Percentiles rank a stretch among this genome's conserved stretches.
Conservation (phyloP, 2,797 vertebrate genomes). For the Sebastes oblongus region DNA sequence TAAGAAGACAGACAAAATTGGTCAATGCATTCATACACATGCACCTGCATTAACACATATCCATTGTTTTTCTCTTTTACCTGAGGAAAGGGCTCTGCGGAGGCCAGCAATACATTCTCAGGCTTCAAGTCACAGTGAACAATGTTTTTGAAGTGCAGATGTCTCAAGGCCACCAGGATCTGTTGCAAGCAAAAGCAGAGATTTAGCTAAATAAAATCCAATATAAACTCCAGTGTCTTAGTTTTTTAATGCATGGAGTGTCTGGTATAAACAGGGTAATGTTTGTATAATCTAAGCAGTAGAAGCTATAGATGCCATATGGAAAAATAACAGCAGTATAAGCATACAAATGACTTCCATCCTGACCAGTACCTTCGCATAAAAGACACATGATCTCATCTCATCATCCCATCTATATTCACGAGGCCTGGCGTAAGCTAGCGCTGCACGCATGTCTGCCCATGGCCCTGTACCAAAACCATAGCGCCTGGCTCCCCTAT, state of each 20-base stretch:
- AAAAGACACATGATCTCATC: conserved; percentile 59
- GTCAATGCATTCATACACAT: neutral
- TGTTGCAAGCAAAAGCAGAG: conserved; percentile 60
- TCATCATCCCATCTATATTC: conserved; percentile 69
- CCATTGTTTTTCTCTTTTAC: conserved; percentile 65
- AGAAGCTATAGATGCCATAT: conserved; percentile 22
- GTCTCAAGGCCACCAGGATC: conserved; percentile 97
- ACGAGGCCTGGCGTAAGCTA: conserved; percentile 38
- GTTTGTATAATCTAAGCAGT: conserved; percentile 31
- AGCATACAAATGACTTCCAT: conserved; percentile 60
- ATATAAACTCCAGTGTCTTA: conserved; percentile 14
- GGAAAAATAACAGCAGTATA: conserved; percentile 49
- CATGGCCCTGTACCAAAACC: conserved; percentile 69
- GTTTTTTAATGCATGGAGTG: conserved; percentile 16
- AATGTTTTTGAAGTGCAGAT: conserved; percentile 99
- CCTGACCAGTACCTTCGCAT: conserved; percentile 52
- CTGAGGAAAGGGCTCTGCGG: conserved; percentile 97
- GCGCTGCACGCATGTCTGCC: conserved; percentile 53
- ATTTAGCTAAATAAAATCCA: conserved; percentile 27
- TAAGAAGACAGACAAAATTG: neutral
- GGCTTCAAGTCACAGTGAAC: conserved; percentile 99
- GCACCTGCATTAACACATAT: neutral
- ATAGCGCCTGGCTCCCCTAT: conserved; percentile 55
- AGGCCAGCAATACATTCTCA: conserved; percentile 95
- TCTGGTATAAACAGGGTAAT: conserved; percentile 17